Base-by-base conservation (phyloP, 2,888 invertebrate species). In the Baronia brevicornis region DNA sequence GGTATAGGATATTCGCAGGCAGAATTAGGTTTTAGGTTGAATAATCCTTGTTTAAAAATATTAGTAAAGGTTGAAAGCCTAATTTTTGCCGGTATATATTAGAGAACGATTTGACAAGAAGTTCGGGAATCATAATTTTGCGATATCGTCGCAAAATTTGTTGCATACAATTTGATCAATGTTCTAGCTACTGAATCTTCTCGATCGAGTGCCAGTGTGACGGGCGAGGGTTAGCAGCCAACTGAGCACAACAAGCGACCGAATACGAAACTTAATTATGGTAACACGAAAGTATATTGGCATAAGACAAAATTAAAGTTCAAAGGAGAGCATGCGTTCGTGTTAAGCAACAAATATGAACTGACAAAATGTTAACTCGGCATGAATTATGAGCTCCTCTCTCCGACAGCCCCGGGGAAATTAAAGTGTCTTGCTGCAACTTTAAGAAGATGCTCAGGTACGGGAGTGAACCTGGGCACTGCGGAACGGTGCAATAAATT, bases 351-450 rank as follows among this genome's bases (percentile, higher is more conserved):
- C 72, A 72, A 80, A 75, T 71, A 63, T 58, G 63, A 75, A 72
- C 82, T 78, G 82, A 80, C 82, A 80, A 78, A 82, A 82, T 70
- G 78, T 72, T 75, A 78, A 77, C 74, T 74, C 59, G 54, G 75
- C 71, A 78, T 82, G 80, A 84, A 78, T 80, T 84, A 84, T 82
- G 79, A 77, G 71, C 57, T 61, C 51, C 64, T 56, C 65, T 63
- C 58, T 45, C 48, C 40, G 48, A 46, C 56, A 52, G 60, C 75
- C 69, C 74, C 39, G 40, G 78, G 82, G 82, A 84, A 84, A 84
- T 84, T 82, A 84, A 78, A 79, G 73, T 77, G 74, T 74, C 80
- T 82, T 75, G 70, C 63, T 71, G 72, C 67, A 80, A 78, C 69
- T 80, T 79, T 71, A 74, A 77, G 74, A 69, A 55, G 58, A 51